phyloP scores from a whole-genome alignment of 1,140 invertebrate species.

The Achatina immaculata region DNA sequence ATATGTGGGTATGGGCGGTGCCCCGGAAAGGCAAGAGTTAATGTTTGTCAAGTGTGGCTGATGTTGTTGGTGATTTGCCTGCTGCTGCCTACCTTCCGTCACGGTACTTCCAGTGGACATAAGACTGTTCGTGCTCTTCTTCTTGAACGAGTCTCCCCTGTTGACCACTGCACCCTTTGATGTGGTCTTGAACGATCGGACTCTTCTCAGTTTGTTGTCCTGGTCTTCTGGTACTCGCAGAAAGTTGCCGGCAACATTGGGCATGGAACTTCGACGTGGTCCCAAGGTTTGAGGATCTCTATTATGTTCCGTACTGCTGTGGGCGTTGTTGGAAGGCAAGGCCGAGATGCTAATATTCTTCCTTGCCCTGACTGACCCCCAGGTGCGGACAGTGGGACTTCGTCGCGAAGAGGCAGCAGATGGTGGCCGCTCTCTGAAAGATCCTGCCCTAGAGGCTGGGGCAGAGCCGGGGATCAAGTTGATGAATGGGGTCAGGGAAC shows the following conservation, averaged over 20 bases:
- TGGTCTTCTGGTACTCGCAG: constrained; percentile 37
- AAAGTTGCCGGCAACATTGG: constrained; percentile 41
- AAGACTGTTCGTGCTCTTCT: constrained; percentile 76
- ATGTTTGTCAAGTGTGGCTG: neutral
- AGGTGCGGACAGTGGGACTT: neutral
- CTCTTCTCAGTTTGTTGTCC: constrained; percentile 79
- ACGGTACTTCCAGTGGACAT: constrained; percentile 78
- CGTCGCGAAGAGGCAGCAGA: neutral
- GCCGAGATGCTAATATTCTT: neutral
- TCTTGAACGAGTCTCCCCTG: constrained; percentile 88
- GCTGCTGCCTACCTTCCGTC: constrained; percentile 37
- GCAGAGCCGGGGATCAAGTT: neutral
- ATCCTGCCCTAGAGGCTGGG: neutral
- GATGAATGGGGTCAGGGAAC: neutral
- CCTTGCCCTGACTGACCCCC: neutral
- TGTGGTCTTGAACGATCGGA: constrained; percentile 89
- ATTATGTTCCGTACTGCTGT: neutral
- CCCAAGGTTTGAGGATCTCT: neutral
- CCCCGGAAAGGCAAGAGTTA: neutral
- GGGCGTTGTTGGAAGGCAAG: neutral
- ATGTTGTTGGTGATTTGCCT: constrained; percentile 12
- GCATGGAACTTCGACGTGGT: constrained; percentile 52
- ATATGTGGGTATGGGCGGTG: constrained; percentile 46
- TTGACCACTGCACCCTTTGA: constrained; percentile 92
- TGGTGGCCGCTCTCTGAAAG: neutral